Evolutionary conservation across 2,888 invertebrate species (phyloP), one percentile per base, ranked within the genome.

Genomic region (Pseudococcus longispinus): DNA sequence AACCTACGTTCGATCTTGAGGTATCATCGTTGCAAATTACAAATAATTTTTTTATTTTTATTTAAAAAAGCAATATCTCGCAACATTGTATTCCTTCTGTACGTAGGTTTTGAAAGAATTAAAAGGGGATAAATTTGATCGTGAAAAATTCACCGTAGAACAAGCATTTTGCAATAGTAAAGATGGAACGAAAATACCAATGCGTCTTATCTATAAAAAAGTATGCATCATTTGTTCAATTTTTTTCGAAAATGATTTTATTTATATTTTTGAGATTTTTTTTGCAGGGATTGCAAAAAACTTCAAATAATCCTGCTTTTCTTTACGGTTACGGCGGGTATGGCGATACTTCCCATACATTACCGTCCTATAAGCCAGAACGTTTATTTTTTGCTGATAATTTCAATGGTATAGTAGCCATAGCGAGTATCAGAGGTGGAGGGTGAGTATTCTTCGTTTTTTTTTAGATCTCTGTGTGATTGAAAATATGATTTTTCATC

Each of bases 121-220:
- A n/a, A 93, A 94, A 90, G 94, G 98, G 46, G 95, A 95, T 88
- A 95, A 95, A 87, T 95, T 97, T 90, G 94, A 97, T 90, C 92
- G 95, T 2, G 92, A 93, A 9, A 92, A 94, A 88, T 98, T 96
- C 90, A 94, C 95, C 90, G 96, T 96, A 15, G 94, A 94, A 88
- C 99, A 99, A 92, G 55, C 97, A 87, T 99, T 98, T 92, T 98
- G 97, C 91, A 91, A 93, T 2, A 97, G 97, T 91, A 97, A 96
- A 91, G 98, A 99, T 91, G 96, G 96, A 89, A 97, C 97, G 23
- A 94, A 95, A 92, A 94, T 99, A 89, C 98, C 98, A 26, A 98
- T 99, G 98, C 99, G 98, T 91, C 95, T 98, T 88, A 94, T 96
- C 87, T 93, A 94, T 88, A 95, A 94, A 91, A 95, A 95, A 92